phyloP scores from a whole-genome alignment of 1,140 invertebrate genomes.

The Dendrolimus kikuchii region DNA sequence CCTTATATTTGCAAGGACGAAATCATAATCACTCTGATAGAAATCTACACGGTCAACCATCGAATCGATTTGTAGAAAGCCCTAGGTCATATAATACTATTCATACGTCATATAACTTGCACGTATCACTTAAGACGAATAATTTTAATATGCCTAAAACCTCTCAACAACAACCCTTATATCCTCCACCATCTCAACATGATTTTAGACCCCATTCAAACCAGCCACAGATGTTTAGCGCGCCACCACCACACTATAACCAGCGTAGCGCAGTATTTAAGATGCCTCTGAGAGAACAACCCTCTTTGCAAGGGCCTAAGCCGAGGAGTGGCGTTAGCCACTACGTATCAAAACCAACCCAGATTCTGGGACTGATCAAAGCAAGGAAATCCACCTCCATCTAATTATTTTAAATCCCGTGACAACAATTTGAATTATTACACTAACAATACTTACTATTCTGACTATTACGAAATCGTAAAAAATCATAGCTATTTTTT shows the following conservation, averaged over 20 bases:
- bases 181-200: not conserved
- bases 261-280: slow-evolving; percentile 9
- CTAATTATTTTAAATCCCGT: slow-evolving; percentile 17
- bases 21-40: slow-evolving; percentile 3
- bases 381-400: slow-evolving; percentile 13
- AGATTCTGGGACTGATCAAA: slow-evolving; percentile 8
- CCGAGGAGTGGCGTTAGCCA: slow-evolving; percentile 16
- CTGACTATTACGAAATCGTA: no score
- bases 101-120: not conserved
- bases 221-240: slow-evolving; percentile 4
- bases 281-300: slow-evolving; percentile 8
- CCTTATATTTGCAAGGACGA: slow-evolving; percentile 8
- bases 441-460: slow-evolving; percentile 3
- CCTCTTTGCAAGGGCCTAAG: slow-evolving; percentile 2
- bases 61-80: not conserved
- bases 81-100: not conserved
- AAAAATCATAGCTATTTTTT: no score
- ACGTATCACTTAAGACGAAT: not conserved
- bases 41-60: not conserved
- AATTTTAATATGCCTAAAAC: not conserved
- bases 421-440: slow-evolving; percentile 13
- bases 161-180: not conserved
- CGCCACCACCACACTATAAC: slow-evolving; percentile 4
- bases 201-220: slow-evolving; percentile 2
- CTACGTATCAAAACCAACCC: slow-evolving; percentile 3